phyloP scores from a whole-genome alignment of 2,797 vertebrate genomes.

The Petrocephalus schoutedeni region DNA sequence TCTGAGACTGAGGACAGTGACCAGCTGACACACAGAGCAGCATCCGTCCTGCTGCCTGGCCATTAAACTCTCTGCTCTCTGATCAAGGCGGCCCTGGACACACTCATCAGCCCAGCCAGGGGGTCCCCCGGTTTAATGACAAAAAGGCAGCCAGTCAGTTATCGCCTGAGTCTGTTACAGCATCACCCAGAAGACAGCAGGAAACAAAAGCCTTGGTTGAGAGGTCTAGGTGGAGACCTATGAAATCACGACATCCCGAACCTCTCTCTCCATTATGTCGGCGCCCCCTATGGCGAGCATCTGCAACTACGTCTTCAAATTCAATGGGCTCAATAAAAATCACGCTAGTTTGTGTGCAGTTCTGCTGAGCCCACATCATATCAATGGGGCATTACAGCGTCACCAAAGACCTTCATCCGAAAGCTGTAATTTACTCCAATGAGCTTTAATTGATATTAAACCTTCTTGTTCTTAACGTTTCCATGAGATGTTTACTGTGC shows the following conservation, averaged over 20 bases:
- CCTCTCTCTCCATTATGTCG: not conserved
- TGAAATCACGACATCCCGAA: not conserved
- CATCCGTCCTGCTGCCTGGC: not conserved
- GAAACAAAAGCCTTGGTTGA: not conserved
- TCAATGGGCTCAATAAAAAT: not conserved
- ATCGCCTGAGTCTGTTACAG: not conserved
- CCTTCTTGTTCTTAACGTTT: not conserved
- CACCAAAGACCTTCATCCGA: not conserved
- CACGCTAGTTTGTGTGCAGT: not conserved
- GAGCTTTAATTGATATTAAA: conserved; percentile 21
- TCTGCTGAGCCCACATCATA: not conserved
- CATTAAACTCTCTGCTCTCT: not conserved
- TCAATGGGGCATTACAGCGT: conserved; percentile 1
- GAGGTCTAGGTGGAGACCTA: not conserved
- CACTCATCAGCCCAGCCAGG: not conserved
- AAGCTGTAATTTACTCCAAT: conserved; percentile 19
- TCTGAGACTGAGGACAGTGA: not conserved
- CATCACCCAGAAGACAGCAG: not conserved
- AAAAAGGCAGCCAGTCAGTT: not conserved
- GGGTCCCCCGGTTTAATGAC: not conserved
- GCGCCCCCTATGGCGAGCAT: not conserved
- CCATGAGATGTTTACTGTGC: conserved; percentile 10
- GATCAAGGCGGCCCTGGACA: not conserved
- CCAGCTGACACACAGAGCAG: not conserved
- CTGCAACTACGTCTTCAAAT: not conserved